phyloP scores from a whole-genome alignment of 2,113 vertebrate species.

The Salvelinus namaycush region DNA sequence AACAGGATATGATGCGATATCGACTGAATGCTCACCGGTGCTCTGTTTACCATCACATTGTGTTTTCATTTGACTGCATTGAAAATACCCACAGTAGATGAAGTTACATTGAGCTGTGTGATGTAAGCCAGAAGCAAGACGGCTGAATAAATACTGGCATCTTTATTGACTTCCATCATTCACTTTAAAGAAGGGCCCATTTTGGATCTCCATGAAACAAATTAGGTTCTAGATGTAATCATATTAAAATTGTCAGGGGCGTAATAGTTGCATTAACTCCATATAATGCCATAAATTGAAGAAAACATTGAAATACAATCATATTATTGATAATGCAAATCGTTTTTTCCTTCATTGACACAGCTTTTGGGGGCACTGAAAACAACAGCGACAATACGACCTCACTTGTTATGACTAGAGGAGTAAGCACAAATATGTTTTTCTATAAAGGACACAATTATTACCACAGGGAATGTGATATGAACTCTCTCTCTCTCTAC shows the following conservation, averaged over 20 bases:
- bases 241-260: slow-evolving; percentile 7
- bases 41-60: slow-evolving; percentile 67
- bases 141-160: slow-evolving; percentile 62
- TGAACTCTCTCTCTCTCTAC: neutral
- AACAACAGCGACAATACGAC: too few species aligned
- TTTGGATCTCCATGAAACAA: slow-evolving; percentile 23
- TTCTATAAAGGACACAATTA: neutral
- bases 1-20: slow-evolving; percentile 45
- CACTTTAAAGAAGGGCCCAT: slow-evolving; percentile 50
- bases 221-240: neutral
- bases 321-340: neutral
- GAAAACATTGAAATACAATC: neutral
- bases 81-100: slow-evolving; percentile 54
- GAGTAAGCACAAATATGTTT: too few species aligned
- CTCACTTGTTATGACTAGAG: too few species aligned
- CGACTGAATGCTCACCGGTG: slow-evolving; percentile 66
- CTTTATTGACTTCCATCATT: slow-evolving; percentile 71
- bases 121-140: slow-evolving; percentile 52
- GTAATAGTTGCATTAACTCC: neutral
- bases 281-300: neutral
- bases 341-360: neutral
- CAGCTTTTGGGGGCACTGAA: neutral
- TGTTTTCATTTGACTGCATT: slow-evolving; percentile 65
- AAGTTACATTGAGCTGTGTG: slow-evolving; percentile 52
- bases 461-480: neutral